Evolutionary conservation across 1,140 invertebrate species (phyloP).

Genomic region (Drosophila guanche): DNA sequence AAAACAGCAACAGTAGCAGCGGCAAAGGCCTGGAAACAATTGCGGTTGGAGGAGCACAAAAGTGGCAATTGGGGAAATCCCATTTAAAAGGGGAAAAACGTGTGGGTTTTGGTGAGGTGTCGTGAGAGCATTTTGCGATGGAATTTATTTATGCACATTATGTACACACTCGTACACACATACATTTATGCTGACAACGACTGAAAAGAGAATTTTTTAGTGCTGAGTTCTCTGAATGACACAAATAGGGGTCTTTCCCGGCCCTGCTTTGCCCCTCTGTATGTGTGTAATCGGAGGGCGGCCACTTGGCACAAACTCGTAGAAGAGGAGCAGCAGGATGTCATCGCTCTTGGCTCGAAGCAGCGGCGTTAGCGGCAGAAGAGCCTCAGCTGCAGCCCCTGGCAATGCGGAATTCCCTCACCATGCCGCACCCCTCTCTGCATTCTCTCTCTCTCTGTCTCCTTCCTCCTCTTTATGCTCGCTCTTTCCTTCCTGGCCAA

Average conservation of each 20-base stretch:
- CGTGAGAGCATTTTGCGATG: constrained; percentile 23
- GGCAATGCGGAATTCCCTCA: constrained; percentile 54
- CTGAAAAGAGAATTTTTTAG: constrained; percentile 49
- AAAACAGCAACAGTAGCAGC: not conserved
- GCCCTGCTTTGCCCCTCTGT: not conserved
- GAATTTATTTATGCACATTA: constrained; percentile 54
- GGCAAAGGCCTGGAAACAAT: constrained; percentile 49
- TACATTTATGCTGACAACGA: constrained; percentile 23
- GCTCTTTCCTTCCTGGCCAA: constrained; percentile 40
- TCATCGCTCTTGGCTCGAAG: constrained; percentile 55
- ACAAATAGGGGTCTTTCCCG: constrained; percentile 33
- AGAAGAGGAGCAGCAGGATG: constrained; percentile 43
- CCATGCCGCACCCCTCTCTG: not conserved
- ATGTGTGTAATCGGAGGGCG: constrained; percentile 47
- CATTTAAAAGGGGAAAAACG: constrained; percentile 1
- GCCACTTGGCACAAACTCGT: constrained; percentile 51
- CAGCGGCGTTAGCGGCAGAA: constrained; percentile 25
- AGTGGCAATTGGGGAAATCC: constrained; percentile 41
- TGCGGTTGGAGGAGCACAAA: constrained; percentile 29
- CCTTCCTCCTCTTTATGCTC: not conserved
- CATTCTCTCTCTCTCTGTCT: not conserved
- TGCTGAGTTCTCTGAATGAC: constrained; percentile 52
- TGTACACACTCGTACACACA: too few species aligned
- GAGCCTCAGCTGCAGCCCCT: constrained; percentile 32
- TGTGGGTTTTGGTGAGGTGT: constrained; percentile 21